Base-by-base conservation (phyloP, 35 echinoderm and acorn worm genomes). In the Diadema setosum region DNA sequence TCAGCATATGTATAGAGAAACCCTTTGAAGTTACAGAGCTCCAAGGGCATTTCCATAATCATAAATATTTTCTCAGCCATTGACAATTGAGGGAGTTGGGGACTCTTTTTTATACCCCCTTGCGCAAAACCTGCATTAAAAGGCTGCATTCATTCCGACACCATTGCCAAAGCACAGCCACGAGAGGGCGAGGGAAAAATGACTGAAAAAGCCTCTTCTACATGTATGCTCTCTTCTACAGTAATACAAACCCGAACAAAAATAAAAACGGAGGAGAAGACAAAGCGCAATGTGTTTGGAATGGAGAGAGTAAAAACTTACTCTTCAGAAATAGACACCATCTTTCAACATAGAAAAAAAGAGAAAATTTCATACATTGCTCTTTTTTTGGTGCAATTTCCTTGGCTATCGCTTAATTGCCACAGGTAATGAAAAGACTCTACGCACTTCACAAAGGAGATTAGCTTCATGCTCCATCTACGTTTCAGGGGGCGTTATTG, bases 31-130 rank as follows among this genome's bases (percentile, higher is more conserved):
- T 78, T 41, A 20, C 39, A 78, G 35, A 78, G 73, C 73, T 78
- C 25, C 34, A 36, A 78, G 73, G 73, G 44, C 73, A 78, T 78
- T 78, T 78, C 73, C 73, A 78, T 78, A 78, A 78, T 78, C 73
- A 78, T 78, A 78, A 78, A 78, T 78, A 78, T 78, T 78, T 78
- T 78, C 73, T 42, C 73, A 78, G 73, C 40, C 39, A 41, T 78
- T 78, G 73, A 78, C 73, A 78, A 78, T 78, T 36, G 73, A 33
- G 27, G 37, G 73, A 42, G 73, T 44, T n/a, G n/a, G n/a, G n/a
- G n/a, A n/a, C n/a, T n/a, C n/a, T n/a, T n/a, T n/a, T n/a, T n/a
- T n/a, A n/a, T n/a, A n/a, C n/a, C n/a, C n/a, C n/a, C 30, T 67
- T 67, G 63, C 63, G 27, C 37, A 34, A 67, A 67, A 26, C 63